Evolutionary conservation across 2,113 vertebrate genomes (phyloP).

Genomic region (Paramormyrops kingsleyae): DNA sequence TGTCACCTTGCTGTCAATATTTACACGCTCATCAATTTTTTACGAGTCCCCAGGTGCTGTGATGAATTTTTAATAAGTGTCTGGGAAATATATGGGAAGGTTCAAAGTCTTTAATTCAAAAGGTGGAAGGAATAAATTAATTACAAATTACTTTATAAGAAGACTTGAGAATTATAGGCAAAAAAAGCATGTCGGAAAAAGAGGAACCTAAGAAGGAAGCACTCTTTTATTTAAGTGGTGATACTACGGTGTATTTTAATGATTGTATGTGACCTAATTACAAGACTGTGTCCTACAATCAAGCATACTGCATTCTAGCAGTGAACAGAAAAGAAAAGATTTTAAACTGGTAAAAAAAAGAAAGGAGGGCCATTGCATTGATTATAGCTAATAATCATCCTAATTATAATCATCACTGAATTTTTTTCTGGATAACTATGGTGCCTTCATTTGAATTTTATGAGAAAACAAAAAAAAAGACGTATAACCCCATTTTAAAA

Average conservation of each 20-base stretch:
- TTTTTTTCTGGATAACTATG: background rate
- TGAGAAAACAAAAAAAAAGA: background rate
- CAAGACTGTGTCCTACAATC: background rate
- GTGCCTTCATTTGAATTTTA: background rate
- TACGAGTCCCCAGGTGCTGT: conserved; percentile 2
- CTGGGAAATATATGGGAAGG: background rate
- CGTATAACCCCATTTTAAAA: background rate
- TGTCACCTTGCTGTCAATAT: background rate
- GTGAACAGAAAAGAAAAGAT: background rate
- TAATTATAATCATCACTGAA: background rate
- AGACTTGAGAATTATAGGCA: background rate
- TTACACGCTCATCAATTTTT: conserved; percentile 9
- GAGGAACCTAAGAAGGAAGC: background rate
- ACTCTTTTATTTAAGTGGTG: background rate
- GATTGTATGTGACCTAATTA: background rate
- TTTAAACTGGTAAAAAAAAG: background rate
- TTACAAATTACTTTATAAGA: background rate
- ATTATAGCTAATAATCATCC: background rate
- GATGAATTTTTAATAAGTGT: conserved; percentile 11
- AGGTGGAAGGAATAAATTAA: background rate
- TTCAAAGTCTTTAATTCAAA: conserved; percentile 13
- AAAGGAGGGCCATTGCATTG: background rate
- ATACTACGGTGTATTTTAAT: background rate
- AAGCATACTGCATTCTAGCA: background rate
- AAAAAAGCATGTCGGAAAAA: background rate